phyloP scores from a whole-genome alignment of 2,113 vertebrate genomes.

The Dermatemys mawii region DNA sequence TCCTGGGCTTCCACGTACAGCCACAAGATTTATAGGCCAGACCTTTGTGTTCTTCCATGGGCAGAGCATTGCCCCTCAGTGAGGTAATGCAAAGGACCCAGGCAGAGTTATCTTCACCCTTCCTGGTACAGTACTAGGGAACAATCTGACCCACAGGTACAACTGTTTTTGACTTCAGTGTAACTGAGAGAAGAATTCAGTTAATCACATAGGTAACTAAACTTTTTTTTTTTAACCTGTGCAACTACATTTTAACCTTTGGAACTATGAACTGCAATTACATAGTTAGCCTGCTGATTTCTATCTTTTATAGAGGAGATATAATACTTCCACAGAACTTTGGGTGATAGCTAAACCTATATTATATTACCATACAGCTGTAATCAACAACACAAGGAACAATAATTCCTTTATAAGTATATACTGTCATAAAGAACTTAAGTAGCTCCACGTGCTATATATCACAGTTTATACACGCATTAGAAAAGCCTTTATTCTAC shows the following conservation, averaged over 20 bases:
- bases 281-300: background rate
- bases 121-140: background rate
- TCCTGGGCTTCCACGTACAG: background rate
- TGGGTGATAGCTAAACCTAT: background rate
- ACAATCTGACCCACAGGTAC: background rate
- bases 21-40: background rate
- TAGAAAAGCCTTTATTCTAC: slow-evolving; percentile 25
- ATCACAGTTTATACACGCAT: background rate
- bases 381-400: background rate
- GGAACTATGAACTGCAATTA: background rate
- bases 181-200: background rate
- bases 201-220: background rate
- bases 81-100: background rate
- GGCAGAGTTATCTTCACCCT: background rate
- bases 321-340: background rate
- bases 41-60: background rate
- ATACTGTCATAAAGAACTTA: background rate
- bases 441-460: background rate
- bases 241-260: background rate
- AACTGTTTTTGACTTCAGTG: background rate
- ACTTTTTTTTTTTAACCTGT: background rate
- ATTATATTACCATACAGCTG: background rate
- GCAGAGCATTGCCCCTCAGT: background rate
- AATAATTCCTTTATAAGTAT: background rate
- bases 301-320: background rate